Evolutionary conservation across 2,888 invertebrate genomes (phyloP).

Genomic region (Scaptomyza caliginosa): DNA sequence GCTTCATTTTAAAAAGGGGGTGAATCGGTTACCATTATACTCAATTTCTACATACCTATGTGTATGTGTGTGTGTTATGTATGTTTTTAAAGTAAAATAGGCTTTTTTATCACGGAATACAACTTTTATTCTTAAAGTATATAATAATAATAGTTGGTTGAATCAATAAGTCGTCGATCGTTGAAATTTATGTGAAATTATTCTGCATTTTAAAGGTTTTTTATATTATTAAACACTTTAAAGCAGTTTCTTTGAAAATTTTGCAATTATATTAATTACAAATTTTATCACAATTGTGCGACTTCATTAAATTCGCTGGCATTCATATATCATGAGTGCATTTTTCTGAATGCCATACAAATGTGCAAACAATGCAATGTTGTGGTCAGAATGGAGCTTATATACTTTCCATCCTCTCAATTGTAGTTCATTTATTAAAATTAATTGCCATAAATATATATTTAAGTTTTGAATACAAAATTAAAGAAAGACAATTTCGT

Average conservation of each 20-base stretch:
- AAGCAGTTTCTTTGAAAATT: neutral
- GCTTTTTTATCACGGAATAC: neutral
- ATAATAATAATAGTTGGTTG: too few relatives aligned
- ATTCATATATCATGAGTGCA: slow-evolving; percentile 60
- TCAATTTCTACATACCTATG: neutral
- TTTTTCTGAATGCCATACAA: slow-evolving; percentile 59
- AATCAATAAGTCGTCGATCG: too few relatives aligned
- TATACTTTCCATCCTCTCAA: neutral
- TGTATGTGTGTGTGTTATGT: neutral
- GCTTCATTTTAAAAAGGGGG: slow-evolving; percentile 67
- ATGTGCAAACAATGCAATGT: slow-evolving; percentile 48
- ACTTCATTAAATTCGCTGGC: slow-evolving; percentile 72
- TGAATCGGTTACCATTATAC: slow-evolving; percentile 24
- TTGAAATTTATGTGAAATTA: too few relatives aligned
- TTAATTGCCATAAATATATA: neutral
- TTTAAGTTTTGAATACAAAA: neutral
- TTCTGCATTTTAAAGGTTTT: neutral
- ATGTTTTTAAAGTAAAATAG: neutral
- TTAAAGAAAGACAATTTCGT: neutral
- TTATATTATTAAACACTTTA: neutral
- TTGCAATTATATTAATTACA: slow-evolving; percentile 32
- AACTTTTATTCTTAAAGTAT: neutral
- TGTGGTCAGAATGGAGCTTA: slow-evolving; percentile 15
- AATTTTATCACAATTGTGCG: slow-evolving; percentile 60
- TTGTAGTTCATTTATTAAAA: neutral